Percentiles rank a stretch among this genome's conserved stretches.
These are phyloP conservation scores for Atrina japonica DNA, from an alignment of 2,888 invertebrate genomes.

Conservation along the genomic window DNA sequence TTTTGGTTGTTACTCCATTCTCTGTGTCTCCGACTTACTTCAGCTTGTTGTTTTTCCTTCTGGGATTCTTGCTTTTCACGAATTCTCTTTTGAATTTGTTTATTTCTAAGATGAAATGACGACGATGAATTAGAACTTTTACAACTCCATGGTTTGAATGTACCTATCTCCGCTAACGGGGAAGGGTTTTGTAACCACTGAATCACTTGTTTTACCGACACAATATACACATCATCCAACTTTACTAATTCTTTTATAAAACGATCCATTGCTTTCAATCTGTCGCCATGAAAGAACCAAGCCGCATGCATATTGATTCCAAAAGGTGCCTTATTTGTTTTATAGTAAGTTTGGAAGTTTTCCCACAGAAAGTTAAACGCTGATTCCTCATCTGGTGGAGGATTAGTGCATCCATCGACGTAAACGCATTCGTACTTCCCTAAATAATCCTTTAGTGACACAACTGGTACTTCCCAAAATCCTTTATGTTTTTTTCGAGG, in stretches of 20 bases:
- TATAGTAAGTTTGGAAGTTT: conserved; percentile 89
- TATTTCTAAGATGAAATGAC: conserved; percentile 26
- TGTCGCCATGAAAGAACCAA: conserved; percentile 80
- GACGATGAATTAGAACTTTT: background rate
- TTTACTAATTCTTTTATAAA: conserved; percentile 68
- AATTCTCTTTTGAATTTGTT: conserved; percentile 25
- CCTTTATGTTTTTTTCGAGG: conserved; percentile 81
- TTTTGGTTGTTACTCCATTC: conserved; percentile 20
- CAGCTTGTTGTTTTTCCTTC: conserved; percentile 9
- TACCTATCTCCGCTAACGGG: conserved; percentile 53
- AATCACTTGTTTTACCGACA: conserved; percentile 68
- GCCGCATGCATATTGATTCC: conserved; percentile 91
- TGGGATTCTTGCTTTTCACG: conserved; percentile 4
- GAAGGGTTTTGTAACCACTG: conserved; percentile 73
- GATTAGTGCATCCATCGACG: conserved; percentile 72
- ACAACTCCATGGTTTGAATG: conserved; percentile 71
- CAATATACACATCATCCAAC: conserved; percentile 73
- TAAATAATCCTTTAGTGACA: conserved; percentile 70
- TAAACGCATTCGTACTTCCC: conserved; percentile 73
- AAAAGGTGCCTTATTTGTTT: conserved; percentile 87
- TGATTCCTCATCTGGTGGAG: conserved; percentile 67
- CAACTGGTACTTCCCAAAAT: conserved; percentile 86
- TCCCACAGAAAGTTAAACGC: conserved; percentile 84
- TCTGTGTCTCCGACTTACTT: conserved; percentile 4
- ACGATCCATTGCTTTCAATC: conserved; percentile 72